Conservation (phyloP, 2,888 invertebrate species). For the Pimpla rufipes region DNA sequence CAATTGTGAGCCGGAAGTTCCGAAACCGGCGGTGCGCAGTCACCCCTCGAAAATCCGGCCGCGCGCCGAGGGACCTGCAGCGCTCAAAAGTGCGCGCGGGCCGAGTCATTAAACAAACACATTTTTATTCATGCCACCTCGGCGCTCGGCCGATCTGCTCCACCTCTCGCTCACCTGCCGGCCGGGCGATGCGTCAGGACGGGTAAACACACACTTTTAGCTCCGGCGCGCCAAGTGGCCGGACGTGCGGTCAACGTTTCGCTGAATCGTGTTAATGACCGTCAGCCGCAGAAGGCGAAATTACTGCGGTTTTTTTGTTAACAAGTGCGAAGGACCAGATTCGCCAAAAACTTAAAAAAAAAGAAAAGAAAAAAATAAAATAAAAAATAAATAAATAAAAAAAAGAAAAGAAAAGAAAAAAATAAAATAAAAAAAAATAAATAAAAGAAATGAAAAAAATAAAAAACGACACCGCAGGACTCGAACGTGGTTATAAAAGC, state of each 20-base stretch:
- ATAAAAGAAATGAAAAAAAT: not conserved
- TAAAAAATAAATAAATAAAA: not conserved
- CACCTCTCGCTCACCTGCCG: not conserved
- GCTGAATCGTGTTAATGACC: slow-evolving; percentile 13
- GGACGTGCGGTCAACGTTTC: slow-evolving; percentile 32
- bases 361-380: too few species aligned
- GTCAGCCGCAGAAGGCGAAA: not conserved
- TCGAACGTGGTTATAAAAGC: slow-evolving; percentile 10
- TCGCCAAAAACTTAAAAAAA: not conserved
- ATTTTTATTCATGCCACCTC: not conserved
- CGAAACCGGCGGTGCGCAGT: slow-evolving; percentile 8
- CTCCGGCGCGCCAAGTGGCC: not conserved
- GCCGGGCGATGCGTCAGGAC: not conserved
- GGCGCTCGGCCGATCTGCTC: not conserved
- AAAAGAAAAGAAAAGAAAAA: not conserved
- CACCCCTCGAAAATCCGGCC: not conserved
- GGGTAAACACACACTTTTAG: slow-evolving; percentile 7
- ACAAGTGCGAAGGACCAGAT: not conserved
- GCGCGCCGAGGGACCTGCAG: not conserved
- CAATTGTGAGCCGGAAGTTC: not conserved
- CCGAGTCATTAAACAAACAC: slow-evolving; percentile 35
- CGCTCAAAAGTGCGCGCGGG: not conserved
- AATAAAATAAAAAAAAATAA: not conserved
- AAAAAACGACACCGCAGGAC: not conserved
- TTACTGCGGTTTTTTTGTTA: not conserved